Conservation (phyloP, 2,113 vertebrate genomes). For the Myiopsitta monachus region DNA sequence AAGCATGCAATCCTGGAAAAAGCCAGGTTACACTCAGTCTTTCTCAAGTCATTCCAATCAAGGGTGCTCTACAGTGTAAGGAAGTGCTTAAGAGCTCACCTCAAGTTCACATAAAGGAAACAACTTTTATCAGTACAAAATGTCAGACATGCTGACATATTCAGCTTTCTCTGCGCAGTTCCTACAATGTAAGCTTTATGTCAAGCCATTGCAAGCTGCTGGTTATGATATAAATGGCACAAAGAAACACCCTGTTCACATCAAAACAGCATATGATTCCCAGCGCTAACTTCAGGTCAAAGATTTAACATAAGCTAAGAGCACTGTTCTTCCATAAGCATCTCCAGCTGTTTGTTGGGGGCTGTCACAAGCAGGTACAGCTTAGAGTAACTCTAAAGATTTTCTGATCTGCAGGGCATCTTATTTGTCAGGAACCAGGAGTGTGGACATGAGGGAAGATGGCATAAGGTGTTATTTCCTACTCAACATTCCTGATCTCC, state of each 20-base stretch:
- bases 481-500: neutral
- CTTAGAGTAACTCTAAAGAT: neutral
- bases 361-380: neutral
- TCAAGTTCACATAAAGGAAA: neutral
- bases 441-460: neutral
- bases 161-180: neutral
- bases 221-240: neutral
- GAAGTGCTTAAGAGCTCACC: neutral
- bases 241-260: neutral
- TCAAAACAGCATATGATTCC: neutral
- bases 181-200: rapidly evolving
- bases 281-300: neutral
- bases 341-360: neutral
- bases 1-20: neutral
- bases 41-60: neutral
- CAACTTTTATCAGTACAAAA: neutral
- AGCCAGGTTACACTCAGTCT: neutral
- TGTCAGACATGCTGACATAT: neutral
- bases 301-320: neutral
- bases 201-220: neutral
- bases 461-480: neutral
- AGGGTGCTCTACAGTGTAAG: neutral
- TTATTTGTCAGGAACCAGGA: neutral
- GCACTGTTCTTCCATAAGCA: neutral
- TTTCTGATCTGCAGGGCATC: neutral